Base-by-base conservation (phyloP, 2,888 invertebrate genomes). In the Chrysolina haemoptera region DNA sequence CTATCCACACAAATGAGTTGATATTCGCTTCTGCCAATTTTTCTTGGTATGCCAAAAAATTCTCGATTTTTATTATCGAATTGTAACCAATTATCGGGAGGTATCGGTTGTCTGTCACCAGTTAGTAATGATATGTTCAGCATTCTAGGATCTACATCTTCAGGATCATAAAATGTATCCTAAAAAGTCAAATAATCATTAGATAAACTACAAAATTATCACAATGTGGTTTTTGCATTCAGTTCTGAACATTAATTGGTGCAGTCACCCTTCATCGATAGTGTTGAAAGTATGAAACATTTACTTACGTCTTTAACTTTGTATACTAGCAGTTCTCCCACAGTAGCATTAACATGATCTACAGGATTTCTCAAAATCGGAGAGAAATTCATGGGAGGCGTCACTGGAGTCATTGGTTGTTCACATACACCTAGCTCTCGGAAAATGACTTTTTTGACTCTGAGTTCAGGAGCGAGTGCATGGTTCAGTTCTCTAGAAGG, bases 121-220 rank as follows among this genome's bases (percentile, higher is more conserved):
- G 94, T 94, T 63, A 94, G 90, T 0, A 97, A 89, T 0, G 93
- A 91, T 78, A 98, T 90, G 62, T 91, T 92, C 78, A 98, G 89
- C 80, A 92, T 91, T 59, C 93, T 90, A 0, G 95, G 93, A 76
- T 92, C 92, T 16, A 94, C 94, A 85, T 96, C 96, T 86, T 97
- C 96, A 0, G 93, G 93, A 89, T 97, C 97, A 87, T 93, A 96
- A 90, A 97, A 98, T 1, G 96, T 95, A 85, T 97, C 96, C 91
- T 94, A 85, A 18, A 88, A 87, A 70, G 73, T 35, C 14, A n/a
- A 59, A 8, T n/a, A n/a, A n/a, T 10, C 9, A 20, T 55, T 12
- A 20, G n/a, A 12, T 12, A 55, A 55, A 55, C 22, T 35, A 35
- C 5, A 27, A 27, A 27, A 27, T 27, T 27, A 27, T 27, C 27